These are phyloP conservation scores for Chrosomus eos DNA, from an alignment of 2,797 vertebrate species.

Conservation along the genomic window DNA sequence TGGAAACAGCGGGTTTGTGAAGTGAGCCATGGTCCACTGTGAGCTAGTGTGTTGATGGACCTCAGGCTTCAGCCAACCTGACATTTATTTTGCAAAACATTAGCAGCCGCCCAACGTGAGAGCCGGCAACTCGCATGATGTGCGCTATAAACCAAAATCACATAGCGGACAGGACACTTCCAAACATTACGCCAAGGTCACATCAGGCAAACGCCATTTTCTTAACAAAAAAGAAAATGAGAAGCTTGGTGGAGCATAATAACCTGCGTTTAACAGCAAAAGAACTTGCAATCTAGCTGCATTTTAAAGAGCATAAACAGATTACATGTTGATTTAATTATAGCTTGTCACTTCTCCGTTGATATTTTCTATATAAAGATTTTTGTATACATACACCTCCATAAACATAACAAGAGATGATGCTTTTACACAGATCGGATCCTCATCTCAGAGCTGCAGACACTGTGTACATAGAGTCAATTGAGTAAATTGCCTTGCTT, in stretches of 20 bases:
- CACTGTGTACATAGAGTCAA: slow-evolving; percentile 36
- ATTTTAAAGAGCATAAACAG: slow-evolving; percentile 31
- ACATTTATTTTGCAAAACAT: slow-evolving; percentile 63
- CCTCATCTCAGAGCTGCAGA: slow-evolving; percentile 31
- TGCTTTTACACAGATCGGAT: slow-evolving; percentile 10
- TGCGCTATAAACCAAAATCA: slow-evolving; percentile 56
- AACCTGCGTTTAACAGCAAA: slow-evolving; percentile 20
- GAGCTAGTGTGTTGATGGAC: slow-evolving; percentile 52
- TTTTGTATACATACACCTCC: slow-evolving; percentile 17
- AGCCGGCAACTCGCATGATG: slow-evolving; percentile 42
- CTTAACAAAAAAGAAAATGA: slow-evolving; percentile 48
- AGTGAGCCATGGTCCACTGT: slow-evolving; percentile 29
- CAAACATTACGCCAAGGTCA: slow-evolving; percentile 51
- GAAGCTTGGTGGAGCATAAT: slow-evolving; percentile 27
- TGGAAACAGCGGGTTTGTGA: slow-evolving; percentile 53
- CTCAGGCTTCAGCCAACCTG: slow-evolving; percentile 46
- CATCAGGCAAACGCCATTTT: slow-evolving; percentile 36
- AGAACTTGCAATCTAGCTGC: neutral
- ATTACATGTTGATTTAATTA: slow-evolving; percentile 30
- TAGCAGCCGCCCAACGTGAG: slow-evolving; percentile 46
- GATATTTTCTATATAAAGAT: slow-evolving; percentile 7
- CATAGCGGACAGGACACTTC: slow-evolving; percentile 40
- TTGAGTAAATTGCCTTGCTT: slow-evolving; percentile 48
- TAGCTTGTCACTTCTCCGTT: slow-evolving; percentile 6
- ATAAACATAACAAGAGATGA: slow-evolving; percentile 11